phyloP scores from a whole-genome alignment of 2,113 vertebrate species.

The Oophaga pumilio region DNA sequence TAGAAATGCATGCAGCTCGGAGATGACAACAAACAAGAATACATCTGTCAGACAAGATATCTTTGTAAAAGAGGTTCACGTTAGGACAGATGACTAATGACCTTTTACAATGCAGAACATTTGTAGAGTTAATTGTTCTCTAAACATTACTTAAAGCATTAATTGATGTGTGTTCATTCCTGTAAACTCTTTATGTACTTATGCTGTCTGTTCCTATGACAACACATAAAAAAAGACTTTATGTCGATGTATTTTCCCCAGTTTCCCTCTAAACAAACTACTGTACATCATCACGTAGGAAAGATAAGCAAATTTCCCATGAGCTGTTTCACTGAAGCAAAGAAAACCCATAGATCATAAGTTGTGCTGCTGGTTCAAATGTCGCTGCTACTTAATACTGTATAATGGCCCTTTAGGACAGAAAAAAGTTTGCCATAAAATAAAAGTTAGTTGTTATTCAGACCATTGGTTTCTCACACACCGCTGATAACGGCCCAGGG shows the following conservation, averaged over 20 bases:
- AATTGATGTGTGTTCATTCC: slow-evolving; percentile 36
- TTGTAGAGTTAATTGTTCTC: slow-evolving; percentile 48
- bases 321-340: background rate
- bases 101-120: slow-evolving; percentile 30
- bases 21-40: slow-evolving; percentile 36
- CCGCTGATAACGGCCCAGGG: background rate
- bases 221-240: slow-evolving; percentile 23
- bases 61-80: slow-evolving; percentile 27
- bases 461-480: background rate
- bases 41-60: slow-evolving; percentile 35
- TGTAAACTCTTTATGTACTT: slow-evolving; percentile 23
- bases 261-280: background rate
- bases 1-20: slow-evolving; percentile 6
- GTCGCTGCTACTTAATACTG: background rate
- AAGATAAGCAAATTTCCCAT: slow-evolving; percentile 19
- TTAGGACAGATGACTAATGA: slow-evolving; percentile 46
- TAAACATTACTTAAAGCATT: slow-evolving; percentile 48
- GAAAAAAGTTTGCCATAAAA: background rate
- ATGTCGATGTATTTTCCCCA: slow-evolving; percentile 21
- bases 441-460: background rate
- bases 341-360: background rate
- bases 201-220: slow-evolving; percentile 30
- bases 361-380: background rate
- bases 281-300: background rate
- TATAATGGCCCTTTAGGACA: background rate